Evolutionary conservation across 2,113 vertebrate genomes (phyloP), one percentile per base, ranked within the genome.

Genomic region (Podocnemis expansa): DNA sequence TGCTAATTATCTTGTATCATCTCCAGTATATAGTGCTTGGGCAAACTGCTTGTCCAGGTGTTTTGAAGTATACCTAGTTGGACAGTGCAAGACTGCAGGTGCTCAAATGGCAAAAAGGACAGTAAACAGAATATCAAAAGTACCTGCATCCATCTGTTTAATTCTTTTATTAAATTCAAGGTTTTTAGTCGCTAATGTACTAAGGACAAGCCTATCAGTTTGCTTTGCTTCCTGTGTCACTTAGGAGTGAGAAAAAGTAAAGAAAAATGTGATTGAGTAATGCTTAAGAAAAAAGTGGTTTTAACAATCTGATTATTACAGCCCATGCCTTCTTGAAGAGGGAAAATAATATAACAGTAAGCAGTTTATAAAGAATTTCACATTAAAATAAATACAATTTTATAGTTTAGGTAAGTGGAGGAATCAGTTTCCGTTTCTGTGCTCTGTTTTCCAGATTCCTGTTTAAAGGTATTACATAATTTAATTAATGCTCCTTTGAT

Each of bases 21-120:
- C 95, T 95, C 80, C 84, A 94, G 21, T 78, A 85, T 93, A 19
- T 82, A 92, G 88, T 96, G 94, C 95, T 97, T 96, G 94, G 94
- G 95, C 97, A 97, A 97, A 97, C 90, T 97, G 95, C 97, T 97
- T 98, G 97, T 91, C 97, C 97, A 97, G 97, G 98, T 98, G 97
- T 96, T 98, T 98, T 95, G 93, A 94, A 94, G 97, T 97, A 96
- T 95, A 94, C 95, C 94, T 97, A 60, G 95, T 95, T 97, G 97
- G 96, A 88, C 97, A 96, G 8, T 89, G 83, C 79, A 93, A 94
- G 91, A 85, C 91, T 96, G 97, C 97, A 97, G 98, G 97, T 98
- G 98, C 93, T 97, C 92, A 54, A 94, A 95, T 96, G 97, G 95
- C 90, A 94, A 90, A 91, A 96, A 70, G 73, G 87, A 80, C 88